A percentile compares a stretch with the other conserved stretches of the same genome.
These are phyloP conservation scores for Thoracochromis brauschi DNA, from an alignment of 2,113 vertebrate species.

Conservation along the genomic window DNA sequence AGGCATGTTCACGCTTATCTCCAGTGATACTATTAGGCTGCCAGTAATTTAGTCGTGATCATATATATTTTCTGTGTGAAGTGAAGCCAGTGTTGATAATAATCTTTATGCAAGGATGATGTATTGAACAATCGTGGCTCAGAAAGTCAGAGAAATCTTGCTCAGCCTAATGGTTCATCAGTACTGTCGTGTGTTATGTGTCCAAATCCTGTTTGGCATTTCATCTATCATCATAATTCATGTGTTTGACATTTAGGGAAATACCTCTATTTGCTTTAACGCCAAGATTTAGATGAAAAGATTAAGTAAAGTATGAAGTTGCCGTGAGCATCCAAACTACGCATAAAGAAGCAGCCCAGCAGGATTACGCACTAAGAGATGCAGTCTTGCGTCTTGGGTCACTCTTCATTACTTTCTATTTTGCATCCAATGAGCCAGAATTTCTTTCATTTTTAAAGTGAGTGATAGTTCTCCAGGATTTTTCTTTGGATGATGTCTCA, in stretches of 20 bases:
- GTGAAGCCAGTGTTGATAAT: slow-evolving; percentile 27
- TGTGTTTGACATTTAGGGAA: not conserved
- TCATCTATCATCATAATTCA: not conserved
- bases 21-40: slow-evolving; percentile 35
- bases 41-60: slow-evolving; percentile 31
- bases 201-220: not conserved
- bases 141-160: not conserved
- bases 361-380: not conserved
- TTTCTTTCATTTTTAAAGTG: not conserved
- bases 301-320: not conserved
- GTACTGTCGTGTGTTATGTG: not conserved
- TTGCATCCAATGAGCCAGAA: not conserved
- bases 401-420: not conserved
- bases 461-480: not conserved
- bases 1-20: slow-evolving; percentile 50
- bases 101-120: not conserved
- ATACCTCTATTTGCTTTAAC: not conserved
- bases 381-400: not conserved
- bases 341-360: not conserved
- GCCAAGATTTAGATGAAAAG: not conserved
- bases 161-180: not conserved
- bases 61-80: slow-evolving; percentile 21
- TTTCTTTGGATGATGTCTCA: not conserved
- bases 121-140: slow-evolving; percentile 4
- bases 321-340: not conserved